A percentile compares a stretch with the other conserved stretches of the same genome.
phyloP scores from a whole-genome alignment of 2,888 invertebrate species.

The Tenthredo scrophulariae region DNA sequence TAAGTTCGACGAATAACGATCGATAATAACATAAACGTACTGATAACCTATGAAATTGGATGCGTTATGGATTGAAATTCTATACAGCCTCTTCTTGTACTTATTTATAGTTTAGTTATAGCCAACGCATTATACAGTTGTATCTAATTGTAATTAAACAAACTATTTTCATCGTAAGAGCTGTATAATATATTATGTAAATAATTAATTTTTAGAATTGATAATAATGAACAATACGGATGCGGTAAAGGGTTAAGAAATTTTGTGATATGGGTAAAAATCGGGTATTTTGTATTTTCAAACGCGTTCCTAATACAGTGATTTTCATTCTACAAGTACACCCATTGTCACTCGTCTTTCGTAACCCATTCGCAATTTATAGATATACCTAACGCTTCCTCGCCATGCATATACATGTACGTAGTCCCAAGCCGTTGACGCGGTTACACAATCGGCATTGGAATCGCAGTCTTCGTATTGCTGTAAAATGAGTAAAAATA shows the following conservation, averaged over 20 bases:
- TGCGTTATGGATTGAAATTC: neutral
- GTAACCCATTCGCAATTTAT: constrained; percentile 43
- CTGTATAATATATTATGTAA: neutral
- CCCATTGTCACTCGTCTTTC: constrained; percentile 44
- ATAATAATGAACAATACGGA: neutral
- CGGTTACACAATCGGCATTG: constrained; percentile 34
- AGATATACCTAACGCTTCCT: constrained; percentile 36
- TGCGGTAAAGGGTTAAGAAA: neutral
- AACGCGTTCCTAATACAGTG: neutral
- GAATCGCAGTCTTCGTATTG: constrained; percentile 37
- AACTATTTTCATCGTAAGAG: neutral
- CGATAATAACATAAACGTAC: constrained; percentile 13
- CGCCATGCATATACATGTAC: constrained; percentile 18
- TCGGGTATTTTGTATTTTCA: neutral
- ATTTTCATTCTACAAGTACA: constrained; percentile 28
- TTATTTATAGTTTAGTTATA: too few relatives aligned
- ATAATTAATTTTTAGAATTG: neutral
- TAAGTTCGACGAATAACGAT: constrained; percentile 16
- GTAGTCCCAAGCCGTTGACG: neutral
- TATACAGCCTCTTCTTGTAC: neutral
- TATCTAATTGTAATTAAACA: neutral
- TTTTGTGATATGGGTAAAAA: neutral
- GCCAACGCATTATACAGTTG: neutral
- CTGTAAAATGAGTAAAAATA: constrained; percentile 32
- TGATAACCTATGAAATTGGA: constrained; percentile 33